A percentile compares a stretch with the other conserved stretches of the same genome.
Conservation (phyloP, 2,797 vertebrate genomes). For the Falco rusticolus region DNA sequence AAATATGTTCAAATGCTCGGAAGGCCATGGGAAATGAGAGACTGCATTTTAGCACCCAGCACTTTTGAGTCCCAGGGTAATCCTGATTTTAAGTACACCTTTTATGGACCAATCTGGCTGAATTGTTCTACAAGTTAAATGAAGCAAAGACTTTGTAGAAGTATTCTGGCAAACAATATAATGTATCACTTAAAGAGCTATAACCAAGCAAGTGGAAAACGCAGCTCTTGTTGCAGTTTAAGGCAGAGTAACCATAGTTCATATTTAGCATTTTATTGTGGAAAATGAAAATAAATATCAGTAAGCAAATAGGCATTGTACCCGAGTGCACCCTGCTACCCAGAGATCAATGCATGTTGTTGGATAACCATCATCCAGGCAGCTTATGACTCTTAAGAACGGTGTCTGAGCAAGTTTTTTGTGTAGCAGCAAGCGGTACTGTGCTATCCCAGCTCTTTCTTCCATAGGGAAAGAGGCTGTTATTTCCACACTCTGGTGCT, state of each 20-base stretch:
- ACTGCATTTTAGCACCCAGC: slow-evolving; percentile 46
- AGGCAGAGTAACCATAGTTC: neutral
- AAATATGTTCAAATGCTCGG: slow-evolving; percentile 68
- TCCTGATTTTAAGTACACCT: slow-evolving; percentile 76
- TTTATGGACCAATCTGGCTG: slow-evolving; percentile 73
- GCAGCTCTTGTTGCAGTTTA: slow-evolving; percentile 40
- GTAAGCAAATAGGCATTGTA: neutral
- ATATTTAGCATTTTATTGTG: slow-evolving; percentile 30
- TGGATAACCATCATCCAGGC: neutral
- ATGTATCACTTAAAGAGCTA: slow-evolving; percentile 73
- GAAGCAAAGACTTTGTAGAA: slow-evolving; percentile 59
- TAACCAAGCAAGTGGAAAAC: slow-evolving; percentile 74
- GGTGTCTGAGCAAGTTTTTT: neutral
- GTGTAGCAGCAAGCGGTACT: neutral
- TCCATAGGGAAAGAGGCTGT: neutral
- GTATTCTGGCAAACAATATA: slow-evolving; percentile 69
- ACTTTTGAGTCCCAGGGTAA: slow-evolving; percentile 63
- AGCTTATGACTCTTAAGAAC: neutral
- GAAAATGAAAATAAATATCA: slow-evolving; percentile 53
- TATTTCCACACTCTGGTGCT: neutral
- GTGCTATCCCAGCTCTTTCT: neutral
- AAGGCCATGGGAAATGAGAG: slow-evolving; percentile 59
- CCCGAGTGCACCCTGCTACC: neutral
- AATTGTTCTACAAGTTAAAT: slow-evolving; percentile 62
- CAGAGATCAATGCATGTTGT: neutral